Base-by-base conservation (phyloP, 2,113 vertebrate genomes). In the Benitochromis conjunctus region DNA sequence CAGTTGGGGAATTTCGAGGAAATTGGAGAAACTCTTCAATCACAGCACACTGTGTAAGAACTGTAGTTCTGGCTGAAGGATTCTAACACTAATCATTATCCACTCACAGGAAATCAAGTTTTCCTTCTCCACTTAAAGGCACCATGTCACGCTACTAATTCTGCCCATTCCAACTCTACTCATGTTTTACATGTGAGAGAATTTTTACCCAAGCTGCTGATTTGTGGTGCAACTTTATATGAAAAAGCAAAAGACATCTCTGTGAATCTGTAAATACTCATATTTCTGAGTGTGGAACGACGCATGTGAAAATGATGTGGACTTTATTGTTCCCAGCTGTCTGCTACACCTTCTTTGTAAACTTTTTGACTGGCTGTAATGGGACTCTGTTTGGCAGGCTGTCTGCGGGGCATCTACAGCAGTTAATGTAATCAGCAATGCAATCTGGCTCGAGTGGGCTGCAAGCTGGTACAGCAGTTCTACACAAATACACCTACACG, bases 361-460 rank as follows among this genome's bases (percentile, higher is more conserved):
- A 80, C 74, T 46, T 85, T 51, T 24, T 66, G 74, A 56, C 53
- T 46, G 36, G 24, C 41, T 66, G 31, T 53, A 91, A 64, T 46
- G 80, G 69, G 38, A 55, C 79, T 81, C 34, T 69, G 79, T 79
- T 81, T 83, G 90, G 82, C 77, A 83, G 71, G 85, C 80, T 81
- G 87, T 82, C 85, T 91, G 84, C 19, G 29, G 64, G 74, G 76
- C 53, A 12, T 80, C 88, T 79, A 87, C 80, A 92, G 86, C 85
- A 89, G 88, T 83, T 89, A 92, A 93, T 87, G 90, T 84, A 91
- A 92, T 91, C 85, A 82, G 79, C 82, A 77, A 90, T 87, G 57
- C 83, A 92, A 92, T 92, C 86, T 92, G 89, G 86, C 80, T 77
- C 88, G 88, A 91, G 92, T 91, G 90, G 90, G 92, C 74, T 77